Evolutionary conservation across 2,113 vertebrate species (phyloP), one percentile per base, ranked within the genome.

Genomic region (Procavia capensis): DNA sequence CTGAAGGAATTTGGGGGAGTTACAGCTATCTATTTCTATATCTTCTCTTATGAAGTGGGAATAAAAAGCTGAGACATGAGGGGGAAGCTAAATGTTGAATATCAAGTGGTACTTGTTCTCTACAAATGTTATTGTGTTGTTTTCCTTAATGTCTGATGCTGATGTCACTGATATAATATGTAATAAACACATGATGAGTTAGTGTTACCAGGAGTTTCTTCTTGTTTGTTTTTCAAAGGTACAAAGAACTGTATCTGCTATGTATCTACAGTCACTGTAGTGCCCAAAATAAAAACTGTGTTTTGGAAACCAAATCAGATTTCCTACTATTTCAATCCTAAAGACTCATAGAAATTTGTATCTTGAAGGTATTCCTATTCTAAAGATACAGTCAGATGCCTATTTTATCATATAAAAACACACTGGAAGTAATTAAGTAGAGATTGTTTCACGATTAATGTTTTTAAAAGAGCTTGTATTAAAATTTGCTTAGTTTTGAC

Each of bases 81-180:
- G 36, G 1, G 8, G 59, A 54, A 19, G 4, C 5, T 1, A 90
- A 41, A 22, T 36, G 2, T 19, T 57, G 36, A 47, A 63, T 87
- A 61, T 59, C 31, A 85, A 76, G 0, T n/a, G 45, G 5, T 47
- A 91, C 88, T 3, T 85, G 39, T 54, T 84, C 45, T 85, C 64
- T 92, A 41, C 13, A 95, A 83, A 94, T 66, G 3, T 78, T 57
- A 70, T 25, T 57, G 14, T 61, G 74, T 93, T 54, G 47, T 82
- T 88, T 81, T 72, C 72, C 54, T 88, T 20, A 82, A 10, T 24
- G 14, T 14, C 5, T 89, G n/a, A 7, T 13, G 19, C 29, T 45
- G 75, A n/a, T 83, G 50, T 90, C 61, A 96, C n/a, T 74, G 45
- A 96, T 29, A 54, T 63, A 82, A 34, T 2, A 89, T 39, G n/a